phyloP scores from a whole-genome alignment of 2,797 vertebrate species.

The Centroberyx gerrardi region DNA sequence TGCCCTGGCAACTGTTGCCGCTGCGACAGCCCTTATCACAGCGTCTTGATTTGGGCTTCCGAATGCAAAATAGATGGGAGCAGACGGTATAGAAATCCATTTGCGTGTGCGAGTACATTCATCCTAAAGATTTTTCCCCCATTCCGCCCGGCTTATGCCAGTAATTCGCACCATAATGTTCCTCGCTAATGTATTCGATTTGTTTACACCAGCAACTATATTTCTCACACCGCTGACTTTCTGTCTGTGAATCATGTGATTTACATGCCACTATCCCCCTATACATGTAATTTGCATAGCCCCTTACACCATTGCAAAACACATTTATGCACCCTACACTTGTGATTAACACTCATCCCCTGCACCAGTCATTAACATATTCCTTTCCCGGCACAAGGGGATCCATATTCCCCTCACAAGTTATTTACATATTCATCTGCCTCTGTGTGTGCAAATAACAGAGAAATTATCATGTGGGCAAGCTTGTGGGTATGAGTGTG shows the following conservation, averaged over 20 bases:
- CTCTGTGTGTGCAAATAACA: conserved; percentile 73
- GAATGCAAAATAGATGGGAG: conserved; percentile 77
- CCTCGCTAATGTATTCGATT: conserved; percentile 37
- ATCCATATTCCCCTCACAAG: conserved; percentile 63
- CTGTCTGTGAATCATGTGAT: conserved; percentile 37
- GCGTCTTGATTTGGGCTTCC: conserved; percentile 75
- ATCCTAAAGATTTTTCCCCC: not conserved
- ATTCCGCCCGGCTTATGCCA: not conserved
- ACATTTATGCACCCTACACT: conserved; percentile 60
- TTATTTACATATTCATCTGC: conserved; percentile 81
- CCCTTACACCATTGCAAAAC: conserved; percentile 52
- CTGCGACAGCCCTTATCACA: conserved; percentile 81
- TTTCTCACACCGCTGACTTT: conserved; percentile 46
- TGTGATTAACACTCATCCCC: conserved; percentile 72
- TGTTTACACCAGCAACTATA: conserved; percentile 43
- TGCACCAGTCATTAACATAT: conserved; percentile 73
- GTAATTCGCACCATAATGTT: conserved; percentile 23
- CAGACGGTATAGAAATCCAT: conserved; percentile 54
- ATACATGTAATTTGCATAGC: conserved; percentile 53
- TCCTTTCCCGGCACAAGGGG: conserved; percentile 61
- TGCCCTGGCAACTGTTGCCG: conserved; percentile 87
- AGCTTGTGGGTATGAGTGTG: conserved; percentile 53
- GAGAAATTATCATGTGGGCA: conserved; percentile 65
- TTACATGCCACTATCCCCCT: conserved; percentile 38
- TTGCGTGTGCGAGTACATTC: not conserved